Evolutionary conservation across 92 coral and sea anemone species (phyloP).

Genomic region (Micromussa lordhowensis): DNA sequence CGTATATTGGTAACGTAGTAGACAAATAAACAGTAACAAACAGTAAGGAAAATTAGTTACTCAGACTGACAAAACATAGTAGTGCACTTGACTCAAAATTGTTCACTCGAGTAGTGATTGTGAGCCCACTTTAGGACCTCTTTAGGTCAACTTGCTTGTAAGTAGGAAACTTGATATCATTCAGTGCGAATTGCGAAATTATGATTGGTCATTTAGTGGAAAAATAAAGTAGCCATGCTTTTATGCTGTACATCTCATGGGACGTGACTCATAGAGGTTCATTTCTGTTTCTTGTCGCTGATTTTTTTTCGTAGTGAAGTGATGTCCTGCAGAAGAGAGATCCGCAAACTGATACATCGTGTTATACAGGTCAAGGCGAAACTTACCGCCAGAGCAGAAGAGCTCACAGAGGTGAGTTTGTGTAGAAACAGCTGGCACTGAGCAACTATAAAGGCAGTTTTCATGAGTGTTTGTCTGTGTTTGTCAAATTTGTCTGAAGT

Average conservation of each 20-base stretch:
- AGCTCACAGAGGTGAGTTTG: slow-evolving; percentile 28
- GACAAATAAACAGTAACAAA: not conserved
- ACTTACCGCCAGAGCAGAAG: slow-evolving; percentile 16
- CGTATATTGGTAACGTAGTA: no score
- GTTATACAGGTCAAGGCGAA: slow-evolving; percentile 10
- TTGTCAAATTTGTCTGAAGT: not conserved
- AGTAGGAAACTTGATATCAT: not conserved
- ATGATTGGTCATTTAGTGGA: not conserved
- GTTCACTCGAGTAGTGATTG: not conserved
- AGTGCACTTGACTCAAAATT: not conserved
- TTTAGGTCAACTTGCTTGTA: not conserved
- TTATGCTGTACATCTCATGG: not conserved
- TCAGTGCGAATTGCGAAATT: not conserved
- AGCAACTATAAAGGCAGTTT: not conserved
- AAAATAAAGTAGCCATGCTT: no score
- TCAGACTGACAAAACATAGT: not conserved
- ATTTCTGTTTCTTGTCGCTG: not conserved
- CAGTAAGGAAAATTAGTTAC: not conserved
- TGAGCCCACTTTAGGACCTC: not conserved
- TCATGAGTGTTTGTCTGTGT: not conserved
- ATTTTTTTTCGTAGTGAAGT: slow-evolving; percentile 4
- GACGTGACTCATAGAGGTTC: not conserved
- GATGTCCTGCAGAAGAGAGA: slow-evolving; percentile 33
- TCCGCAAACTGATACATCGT: slow-evolving; percentile 14
- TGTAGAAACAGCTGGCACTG: not conserved